phyloP scores from a whole-genome alignment of 2,888 invertebrate genomes.

The Tanytarsus gracilentus region DNA sequence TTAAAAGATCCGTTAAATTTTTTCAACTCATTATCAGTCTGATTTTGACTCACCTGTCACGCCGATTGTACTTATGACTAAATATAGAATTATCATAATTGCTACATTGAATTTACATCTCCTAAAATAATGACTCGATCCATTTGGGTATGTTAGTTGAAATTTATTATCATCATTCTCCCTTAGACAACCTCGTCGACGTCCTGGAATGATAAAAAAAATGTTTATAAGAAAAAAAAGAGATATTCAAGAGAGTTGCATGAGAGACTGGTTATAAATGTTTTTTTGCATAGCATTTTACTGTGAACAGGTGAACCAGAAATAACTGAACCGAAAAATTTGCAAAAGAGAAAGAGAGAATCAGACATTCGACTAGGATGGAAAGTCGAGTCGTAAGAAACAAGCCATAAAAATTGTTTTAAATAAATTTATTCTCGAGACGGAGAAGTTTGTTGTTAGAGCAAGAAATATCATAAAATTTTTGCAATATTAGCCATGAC shows the following conservation, averaged over 20 bases:
- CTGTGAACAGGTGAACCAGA: constrained; percentile 16
- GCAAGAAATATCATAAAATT: constrained; percentile 5
- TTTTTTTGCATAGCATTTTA: background rate
- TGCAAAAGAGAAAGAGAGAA: background rate
- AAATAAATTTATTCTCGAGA: background rate
- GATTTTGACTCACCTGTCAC: constrained; percentile 18
- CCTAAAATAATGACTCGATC: constrained; percentile 17
- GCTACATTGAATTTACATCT: constrained; percentile 13
- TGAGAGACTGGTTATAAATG: no score
- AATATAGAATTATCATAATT: background rate
- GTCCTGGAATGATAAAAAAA: background rate
- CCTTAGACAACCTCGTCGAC: background rate
- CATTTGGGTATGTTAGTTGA: background rate
- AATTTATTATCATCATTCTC: background rate
- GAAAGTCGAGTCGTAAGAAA: background rate
- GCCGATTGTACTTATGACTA: constrained; percentile 18
- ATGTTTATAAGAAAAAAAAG: background rate
- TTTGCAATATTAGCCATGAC: background rate
- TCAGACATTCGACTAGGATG: background rate
- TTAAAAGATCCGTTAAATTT: no score
- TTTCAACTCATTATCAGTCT: no score
- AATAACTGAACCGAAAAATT: constrained; percentile 22
- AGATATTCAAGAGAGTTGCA: background rate
- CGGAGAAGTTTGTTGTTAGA: background rate
- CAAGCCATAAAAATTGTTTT: constrained; percentile 5